Percentiles rank a stretch among this genome's conserved stretches.
Evolutionary conservation across 2,888 invertebrate species (phyloP).

Genomic region (Microchrysa polita): DNA sequence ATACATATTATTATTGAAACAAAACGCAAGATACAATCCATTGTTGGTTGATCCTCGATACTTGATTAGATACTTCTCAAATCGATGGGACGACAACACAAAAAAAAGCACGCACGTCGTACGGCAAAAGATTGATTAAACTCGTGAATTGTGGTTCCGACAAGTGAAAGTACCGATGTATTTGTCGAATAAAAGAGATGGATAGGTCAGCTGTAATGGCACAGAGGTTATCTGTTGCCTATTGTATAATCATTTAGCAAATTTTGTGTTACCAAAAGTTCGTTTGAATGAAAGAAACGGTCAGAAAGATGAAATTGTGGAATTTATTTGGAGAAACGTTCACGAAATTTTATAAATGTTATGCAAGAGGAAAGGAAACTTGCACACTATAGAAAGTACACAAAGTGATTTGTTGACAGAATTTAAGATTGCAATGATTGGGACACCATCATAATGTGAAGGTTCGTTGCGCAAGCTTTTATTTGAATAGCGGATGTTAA

Average conservation of each 20-base stretch:
- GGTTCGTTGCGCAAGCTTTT: too few relatives aligned
- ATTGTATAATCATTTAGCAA: slow-evolving; percentile 3
- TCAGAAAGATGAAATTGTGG: neutral
- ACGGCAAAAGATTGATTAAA: slow-evolving; percentile 3
- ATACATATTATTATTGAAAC: too few relatives aligned
- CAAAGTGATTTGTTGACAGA: too few relatives aligned
- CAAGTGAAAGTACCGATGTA: slow-evolving; percentile 7
- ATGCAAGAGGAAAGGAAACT: neutral
- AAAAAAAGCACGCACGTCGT: neutral
- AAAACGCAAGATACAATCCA: slow-evolving; percentile 20
- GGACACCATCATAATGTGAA: too few relatives aligned
- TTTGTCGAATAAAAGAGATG: neutral
- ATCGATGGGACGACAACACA: too few relatives aligned
- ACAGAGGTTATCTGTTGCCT: neutral
- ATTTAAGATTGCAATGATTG: too few relatives aligned
- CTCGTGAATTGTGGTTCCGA: neutral
- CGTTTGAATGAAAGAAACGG: neutral
- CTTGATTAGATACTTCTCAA: neutral
- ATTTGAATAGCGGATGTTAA: too few relatives aligned
- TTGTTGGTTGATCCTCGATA: neutral
- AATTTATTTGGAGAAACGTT: neutral
- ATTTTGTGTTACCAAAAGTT: neutral
- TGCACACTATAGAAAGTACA: neutral
- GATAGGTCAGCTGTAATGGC: neutral
- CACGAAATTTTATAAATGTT: neutral